Percentiles rank a stretch among this genome's conserved stretches.
Conservation (phyloP, 2,888 invertebrate genomes). For the Diadromus collaris region DNA sequence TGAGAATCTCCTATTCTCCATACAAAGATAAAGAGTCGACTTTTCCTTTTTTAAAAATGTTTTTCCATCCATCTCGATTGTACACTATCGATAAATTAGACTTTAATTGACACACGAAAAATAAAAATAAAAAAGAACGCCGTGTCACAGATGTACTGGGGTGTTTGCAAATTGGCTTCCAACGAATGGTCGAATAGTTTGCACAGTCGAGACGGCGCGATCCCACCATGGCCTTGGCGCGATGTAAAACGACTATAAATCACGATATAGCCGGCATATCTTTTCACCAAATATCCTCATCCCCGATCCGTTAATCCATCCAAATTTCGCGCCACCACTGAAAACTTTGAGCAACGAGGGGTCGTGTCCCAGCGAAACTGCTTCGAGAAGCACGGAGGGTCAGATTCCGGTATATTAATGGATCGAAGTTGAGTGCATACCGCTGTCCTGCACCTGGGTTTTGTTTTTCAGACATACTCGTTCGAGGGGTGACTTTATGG, state of each 20-base stretch:
- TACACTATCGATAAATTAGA: too few relatives aligned
- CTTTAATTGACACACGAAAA: background rate
- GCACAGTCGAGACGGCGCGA: slow-evolving; percentile 3
- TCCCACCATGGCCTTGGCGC: background rate
- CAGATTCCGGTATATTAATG: slow-evolving; percentile 62
- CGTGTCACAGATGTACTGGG: slow-evolving; percentile 6
- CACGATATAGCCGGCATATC: slow-evolving; percentile 26
- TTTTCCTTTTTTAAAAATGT: too few relatives aligned
- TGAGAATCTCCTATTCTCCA: too few relatives aligned
- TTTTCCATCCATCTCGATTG: too few relatives aligned
- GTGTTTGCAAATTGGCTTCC: background rate
- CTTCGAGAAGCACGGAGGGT: slow-evolving; percentile 40
- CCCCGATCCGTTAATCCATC: slow-evolving; percentile 5
- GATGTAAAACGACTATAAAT: slow-evolving; percentile 43
- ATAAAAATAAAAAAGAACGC: background rate
- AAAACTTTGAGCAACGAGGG: slow-evolving; percentile 27
- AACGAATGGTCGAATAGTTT: background rate
- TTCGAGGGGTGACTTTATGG: slow-evolving; percentile 19
- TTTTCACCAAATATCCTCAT: slow-evolving; percentile 19
- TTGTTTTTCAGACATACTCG: slow-evolving; percentile 27
- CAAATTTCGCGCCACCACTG: slow-evolving; percentile 15
- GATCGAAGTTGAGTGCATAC: slow-evolving; percentile 58
- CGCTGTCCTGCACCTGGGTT: slow-evolving; percentile 60
- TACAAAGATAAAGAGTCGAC: too few relatives aligned
- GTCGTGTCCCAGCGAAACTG: background rate